phyloP scores from a whole-genome alignment of 2,888 invertebrate species.

The Timema podura region DNA sequence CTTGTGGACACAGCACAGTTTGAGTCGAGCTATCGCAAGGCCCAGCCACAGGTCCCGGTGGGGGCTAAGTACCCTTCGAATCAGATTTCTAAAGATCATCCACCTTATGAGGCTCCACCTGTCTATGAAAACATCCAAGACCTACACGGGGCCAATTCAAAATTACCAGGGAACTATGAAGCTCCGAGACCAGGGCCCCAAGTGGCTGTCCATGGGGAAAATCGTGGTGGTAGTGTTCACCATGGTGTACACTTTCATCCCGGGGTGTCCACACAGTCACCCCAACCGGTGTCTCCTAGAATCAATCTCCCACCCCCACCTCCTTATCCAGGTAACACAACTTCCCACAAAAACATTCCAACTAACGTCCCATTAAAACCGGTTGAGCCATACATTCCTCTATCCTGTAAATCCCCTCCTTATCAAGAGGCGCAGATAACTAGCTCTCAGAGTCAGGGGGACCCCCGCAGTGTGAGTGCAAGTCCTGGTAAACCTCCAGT shows the following conservation, averaged over 20 bases:
- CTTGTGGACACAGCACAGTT: slow-evolving; percentile 48
- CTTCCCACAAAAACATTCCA: slow-evolving; percentile 16
- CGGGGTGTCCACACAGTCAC: slow-evolving; percentile 16
- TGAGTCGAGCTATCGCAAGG: slow-evolving; percentile 63
- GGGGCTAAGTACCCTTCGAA: slow-evolving; percentile 42
- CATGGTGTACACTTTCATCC: neutral
- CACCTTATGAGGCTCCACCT: slow-evolving; percentile 53
- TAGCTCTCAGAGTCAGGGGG: neutral
- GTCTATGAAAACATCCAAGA: slow-evolving; percentile 62
- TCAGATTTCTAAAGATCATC: slow-evolving; percentile 36
- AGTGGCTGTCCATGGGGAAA: slow-evolving; percentile 40
- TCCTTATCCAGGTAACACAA: slow-evolving; percentile 26
- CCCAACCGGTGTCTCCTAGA: slow-evolving; percentile 21
- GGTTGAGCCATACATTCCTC: neutral
- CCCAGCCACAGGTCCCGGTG: slow-evolving; percentile 76
- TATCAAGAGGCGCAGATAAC: neutral
- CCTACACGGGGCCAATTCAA: slow-evolving; percentile 39
- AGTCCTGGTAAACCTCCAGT: slow-evolving; percentile 18
- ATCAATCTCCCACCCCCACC: slow-evolving; percentile 27
- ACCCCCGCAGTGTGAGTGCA: slow-evolving; percentile 17
- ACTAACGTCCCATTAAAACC: slow-evolving; percentile 4
- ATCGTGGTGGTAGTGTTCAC: neutral
- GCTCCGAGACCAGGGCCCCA: slow-evolving; percentile 47
- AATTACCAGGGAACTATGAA: slow-evolving; percentile 42
- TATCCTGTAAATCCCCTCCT: neutral